phyloP scores from a whole-genome alignment of 2,113 vertebrate genomes.

The Sceloporus tristichus region DNA sequence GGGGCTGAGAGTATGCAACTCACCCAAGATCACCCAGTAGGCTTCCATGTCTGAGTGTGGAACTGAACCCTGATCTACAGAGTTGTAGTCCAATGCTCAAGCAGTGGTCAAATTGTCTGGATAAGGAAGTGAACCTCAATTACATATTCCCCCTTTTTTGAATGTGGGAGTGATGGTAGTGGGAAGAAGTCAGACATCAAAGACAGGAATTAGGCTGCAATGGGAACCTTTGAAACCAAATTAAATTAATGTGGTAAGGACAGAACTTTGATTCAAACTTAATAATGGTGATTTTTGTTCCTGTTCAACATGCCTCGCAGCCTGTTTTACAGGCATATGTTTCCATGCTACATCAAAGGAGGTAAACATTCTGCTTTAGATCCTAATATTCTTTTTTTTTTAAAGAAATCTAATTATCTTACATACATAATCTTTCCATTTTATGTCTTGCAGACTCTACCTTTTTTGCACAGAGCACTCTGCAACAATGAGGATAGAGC shows the following conservation, averaged over 20 bases:
- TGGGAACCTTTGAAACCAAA: conserved; percentile 58
- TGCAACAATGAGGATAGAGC: conserved; percentile 36
- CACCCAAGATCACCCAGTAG: no score
- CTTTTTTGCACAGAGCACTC: conserved; percentile 65
- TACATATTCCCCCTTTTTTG: conserved; percentile 32
- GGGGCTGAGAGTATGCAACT: no score
- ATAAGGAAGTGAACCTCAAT: conserved; percentile 62
- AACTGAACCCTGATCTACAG: no score
- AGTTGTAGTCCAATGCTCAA: no score
- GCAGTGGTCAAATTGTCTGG: conserved; percentile 40
- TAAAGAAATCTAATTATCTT: conserved; percentile 71
- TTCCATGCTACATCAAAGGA: conserved; percentile 74
- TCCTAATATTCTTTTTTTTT: conserved; percentile 65
- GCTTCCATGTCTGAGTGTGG: no score
- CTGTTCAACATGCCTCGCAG: conserved; percentile 70
- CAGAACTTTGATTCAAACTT: conserved; percentile 73
- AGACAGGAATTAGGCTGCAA: conserved; percentile 60
- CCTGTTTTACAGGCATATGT: conserved; percentile 70
- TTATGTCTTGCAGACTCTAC: conserved; percentile 69
- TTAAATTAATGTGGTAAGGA: conserved; percentile 71
- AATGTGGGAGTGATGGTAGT: no score
- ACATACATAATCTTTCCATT: conserved; percentile 72
- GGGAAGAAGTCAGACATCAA: conserved; percentile 62
- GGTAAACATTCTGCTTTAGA: conserved; percentile 77
- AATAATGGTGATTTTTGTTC: conserved; percentile 68